A percentile compares a stretch with the other conserved stretches of the same genome.
Evolutionary conservation across 2,888 invertebrate genomes (phyloP).

Genomic region (Chrysomela aeneicollis): DNA sequence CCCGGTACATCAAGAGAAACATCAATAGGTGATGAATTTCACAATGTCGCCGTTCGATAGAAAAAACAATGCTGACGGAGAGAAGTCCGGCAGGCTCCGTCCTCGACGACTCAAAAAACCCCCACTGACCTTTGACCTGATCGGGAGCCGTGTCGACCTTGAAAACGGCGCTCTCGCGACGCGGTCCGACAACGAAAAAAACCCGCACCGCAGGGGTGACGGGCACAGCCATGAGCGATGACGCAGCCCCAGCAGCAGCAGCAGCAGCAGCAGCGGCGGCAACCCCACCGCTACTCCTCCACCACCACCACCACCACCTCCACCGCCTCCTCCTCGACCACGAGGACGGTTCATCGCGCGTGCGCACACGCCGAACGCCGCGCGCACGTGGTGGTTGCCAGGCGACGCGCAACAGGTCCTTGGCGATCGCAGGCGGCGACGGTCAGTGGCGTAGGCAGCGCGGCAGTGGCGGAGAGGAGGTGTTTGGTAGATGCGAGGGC

Average conservation of each 20-base stretch:
- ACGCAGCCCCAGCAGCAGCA: conserved; percentile 64
- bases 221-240: conserved; percentile 58
- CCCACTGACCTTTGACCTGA: conserved; percentile 58
- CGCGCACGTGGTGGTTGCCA: conserved; percentile 1
- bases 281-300: not conserved
- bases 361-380: not conserved
- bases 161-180: conserved; percentile 61
- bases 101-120: not conserved
- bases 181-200: conserved; percentile 61
- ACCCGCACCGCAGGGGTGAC: conserved; percentile 60
- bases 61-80: too few relatives aligned
- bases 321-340: conserved; percentile 1
- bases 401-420: not conserved
- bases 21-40: too few relatives aligned
- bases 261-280: conserved; percentile 49
- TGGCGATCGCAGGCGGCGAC: not conserved
- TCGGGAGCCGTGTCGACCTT: conserved; percentile 58
- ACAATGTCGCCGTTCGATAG: too few relatives aligned
- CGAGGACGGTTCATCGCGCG: not conserved
- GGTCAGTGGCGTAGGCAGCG: not conserved
- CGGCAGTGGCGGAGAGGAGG: not conserved
- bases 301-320: not conserved
- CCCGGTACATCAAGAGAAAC: too few relatives aligned
- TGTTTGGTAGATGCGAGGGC: not conserved
- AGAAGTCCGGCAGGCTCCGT: too few relatives aligned